Conservation (phyloP, 1,140 invertebrate species). For the Arion vulgaris region DNA sequence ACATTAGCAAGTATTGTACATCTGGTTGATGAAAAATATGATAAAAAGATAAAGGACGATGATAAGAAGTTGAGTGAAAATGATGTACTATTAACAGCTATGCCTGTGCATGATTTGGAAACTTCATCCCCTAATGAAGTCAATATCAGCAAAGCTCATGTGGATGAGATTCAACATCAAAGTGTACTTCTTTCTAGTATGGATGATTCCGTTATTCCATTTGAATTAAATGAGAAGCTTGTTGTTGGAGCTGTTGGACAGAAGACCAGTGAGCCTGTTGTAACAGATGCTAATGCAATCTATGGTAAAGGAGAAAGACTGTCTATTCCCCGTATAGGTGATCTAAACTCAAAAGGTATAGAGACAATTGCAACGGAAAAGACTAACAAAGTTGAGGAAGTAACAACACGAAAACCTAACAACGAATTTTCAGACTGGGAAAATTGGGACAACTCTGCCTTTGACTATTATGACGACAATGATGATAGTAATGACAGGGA, state of each 20-base stretch:
- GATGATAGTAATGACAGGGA: background rate
- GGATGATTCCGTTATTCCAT: background rate
- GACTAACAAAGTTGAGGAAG: background rate
- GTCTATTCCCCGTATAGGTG: background rate
- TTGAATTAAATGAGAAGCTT: background rate
- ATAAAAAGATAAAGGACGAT: no score
- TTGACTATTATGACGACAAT: slow-evolving; percentile 23
- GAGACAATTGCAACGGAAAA: background rate
- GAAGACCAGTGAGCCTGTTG: background rate
- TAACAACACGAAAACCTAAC: background rate
- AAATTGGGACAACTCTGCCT: slow-evolving; percentile 20
- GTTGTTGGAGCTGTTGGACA: background rate
- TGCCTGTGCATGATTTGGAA: background rate
- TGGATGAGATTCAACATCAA: background rate
- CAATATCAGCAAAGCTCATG: background rate
- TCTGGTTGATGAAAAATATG: background rate
- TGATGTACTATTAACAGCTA: background rate
- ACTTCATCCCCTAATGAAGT: background rate
- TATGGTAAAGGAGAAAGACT: slow-evolving; percentile 28
- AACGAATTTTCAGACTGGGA: slow-evolving; percentile 25
- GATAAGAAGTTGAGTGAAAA: background rate
- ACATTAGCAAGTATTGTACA: background rate
- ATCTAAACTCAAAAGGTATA: background rate
- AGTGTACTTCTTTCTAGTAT: background rate
- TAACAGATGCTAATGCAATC: background rate